These are phyloP conservation scores for Dipodomys merriami DNA, from an alignment of 2,113 vertebrate species.

Conservation along the genomic window DNA sequence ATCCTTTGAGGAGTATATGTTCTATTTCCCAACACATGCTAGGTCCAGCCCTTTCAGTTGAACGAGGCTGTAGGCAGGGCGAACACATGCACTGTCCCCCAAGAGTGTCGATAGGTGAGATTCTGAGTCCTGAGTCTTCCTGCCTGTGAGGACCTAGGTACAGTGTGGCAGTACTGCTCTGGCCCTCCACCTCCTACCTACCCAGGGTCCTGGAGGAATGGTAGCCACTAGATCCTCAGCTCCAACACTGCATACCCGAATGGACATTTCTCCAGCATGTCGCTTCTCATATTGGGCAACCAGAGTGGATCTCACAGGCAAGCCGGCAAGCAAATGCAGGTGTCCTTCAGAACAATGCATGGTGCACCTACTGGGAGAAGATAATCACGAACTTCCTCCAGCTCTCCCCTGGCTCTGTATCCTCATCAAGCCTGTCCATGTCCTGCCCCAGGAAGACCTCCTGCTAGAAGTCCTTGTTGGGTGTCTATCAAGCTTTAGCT, in stretches of 20 bases:
- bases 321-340: accelerated
- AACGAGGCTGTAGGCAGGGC: too few species aligned
- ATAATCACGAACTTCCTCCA: slow-evolving; percentile 94
- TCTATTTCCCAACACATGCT: too few species aligned
- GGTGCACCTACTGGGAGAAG: slow-evolving; percentile 91
- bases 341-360: too few species aligned
- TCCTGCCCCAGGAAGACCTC: slow-evolving; percentile 97
- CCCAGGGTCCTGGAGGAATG: neutral
- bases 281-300: too few species aligned
- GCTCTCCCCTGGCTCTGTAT: slow-evolving; percentile 92
- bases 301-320: neutral
- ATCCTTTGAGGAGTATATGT: too few species aligned
- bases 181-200: neutral
- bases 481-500: slow-evolving; percentile 95
- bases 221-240: neutral
- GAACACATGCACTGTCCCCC: too few species aligned
- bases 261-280: accelerated
- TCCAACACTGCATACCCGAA: neutral
- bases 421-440: slow-evolving; percentile 95
- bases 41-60: neutral
- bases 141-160: neutral
- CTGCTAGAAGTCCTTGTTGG: slow-evolving; percentile 96
- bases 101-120: too few species aligned
- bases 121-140: neutral
- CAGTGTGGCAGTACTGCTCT: neutral